Conservation (phyloP, 2,113 vertebrate species). For the Sarotherodon lohbergeri region DNA sequence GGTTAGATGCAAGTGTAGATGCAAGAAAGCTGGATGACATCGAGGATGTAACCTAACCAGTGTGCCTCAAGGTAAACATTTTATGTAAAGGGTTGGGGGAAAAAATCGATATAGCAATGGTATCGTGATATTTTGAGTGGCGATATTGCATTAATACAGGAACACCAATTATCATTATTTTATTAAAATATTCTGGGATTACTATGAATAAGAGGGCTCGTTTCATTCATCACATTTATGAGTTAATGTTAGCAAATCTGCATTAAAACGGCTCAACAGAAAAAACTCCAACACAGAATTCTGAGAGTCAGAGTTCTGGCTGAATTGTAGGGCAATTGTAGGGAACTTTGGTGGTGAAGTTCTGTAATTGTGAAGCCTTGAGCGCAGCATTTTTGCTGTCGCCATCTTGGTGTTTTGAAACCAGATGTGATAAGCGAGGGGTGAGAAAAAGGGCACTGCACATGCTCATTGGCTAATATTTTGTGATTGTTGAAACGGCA, state of each 20-base stretch:
- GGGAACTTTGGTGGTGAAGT: not conserved
- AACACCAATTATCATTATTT: not conserved
- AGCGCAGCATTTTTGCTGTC: accelerated
- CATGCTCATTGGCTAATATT: accelerated
- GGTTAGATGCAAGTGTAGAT: not conserved
- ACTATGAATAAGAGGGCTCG: accelerated
- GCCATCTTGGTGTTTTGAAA: not conserved
- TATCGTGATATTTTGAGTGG: not conserved
- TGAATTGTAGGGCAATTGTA: not conserved
- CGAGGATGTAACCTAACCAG: not conserved
- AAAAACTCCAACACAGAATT: not conserved
- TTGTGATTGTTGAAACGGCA: accelerated
- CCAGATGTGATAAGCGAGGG: not conserved
- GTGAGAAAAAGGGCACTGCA: accelerated
- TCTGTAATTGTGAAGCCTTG: not conserved
- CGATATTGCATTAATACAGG: not conserved
- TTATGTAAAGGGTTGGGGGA: not conserved
- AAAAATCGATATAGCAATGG: not conserved
- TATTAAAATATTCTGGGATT: not conserved
- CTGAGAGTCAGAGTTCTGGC: not conserved
- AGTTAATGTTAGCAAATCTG: not conserved
- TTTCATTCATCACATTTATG: accelerated
- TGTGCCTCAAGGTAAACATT: accelerated
- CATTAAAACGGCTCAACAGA: accelerated
- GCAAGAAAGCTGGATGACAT: not conserved